Evolutionary conservation across 2,113 vertebrate genomes (phyloP).

Genomic region (Hystrix cristata): DNA sequence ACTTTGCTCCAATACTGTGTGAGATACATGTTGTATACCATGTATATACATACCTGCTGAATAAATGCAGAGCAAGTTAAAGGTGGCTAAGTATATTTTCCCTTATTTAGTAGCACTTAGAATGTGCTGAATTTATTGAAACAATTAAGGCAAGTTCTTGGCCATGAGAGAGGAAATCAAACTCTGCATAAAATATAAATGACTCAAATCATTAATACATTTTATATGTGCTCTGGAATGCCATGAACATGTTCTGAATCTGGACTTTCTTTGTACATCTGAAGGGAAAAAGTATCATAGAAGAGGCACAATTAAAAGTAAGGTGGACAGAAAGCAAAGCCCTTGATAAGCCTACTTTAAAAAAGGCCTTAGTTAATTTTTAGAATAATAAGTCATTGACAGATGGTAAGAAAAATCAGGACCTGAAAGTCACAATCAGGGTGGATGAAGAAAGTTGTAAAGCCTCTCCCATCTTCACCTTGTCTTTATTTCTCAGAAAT

Average conservation of each 20-base stretch:
- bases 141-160: not conserved
- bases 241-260: not conserved
- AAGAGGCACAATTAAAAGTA: not conserved
- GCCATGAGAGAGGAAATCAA: not conserved
- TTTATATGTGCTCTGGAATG: not conserved
- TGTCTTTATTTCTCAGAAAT: not conserved
- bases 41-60: not conserved
- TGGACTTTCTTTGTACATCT: not conserved
- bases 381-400: not conserved
- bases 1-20: not conserved
- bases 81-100: not conserved
- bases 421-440: not conserved
- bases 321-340: not conserved
- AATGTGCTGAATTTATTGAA: not conserved
- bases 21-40: not conserved
- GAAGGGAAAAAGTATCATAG: not conserved
- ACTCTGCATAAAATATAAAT: not conserved
- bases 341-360: not conserved
- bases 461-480: fast-evolving
- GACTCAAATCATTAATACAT: not conserved
- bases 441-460: not conserved
- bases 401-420: not conserved
- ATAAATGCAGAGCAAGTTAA: not conserved
- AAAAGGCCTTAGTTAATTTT: not conserved
- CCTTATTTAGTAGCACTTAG: not conserved